Conservation (phyloP, 1,140 invertebrate genomes). For the Leucophenga varia region DNA sequence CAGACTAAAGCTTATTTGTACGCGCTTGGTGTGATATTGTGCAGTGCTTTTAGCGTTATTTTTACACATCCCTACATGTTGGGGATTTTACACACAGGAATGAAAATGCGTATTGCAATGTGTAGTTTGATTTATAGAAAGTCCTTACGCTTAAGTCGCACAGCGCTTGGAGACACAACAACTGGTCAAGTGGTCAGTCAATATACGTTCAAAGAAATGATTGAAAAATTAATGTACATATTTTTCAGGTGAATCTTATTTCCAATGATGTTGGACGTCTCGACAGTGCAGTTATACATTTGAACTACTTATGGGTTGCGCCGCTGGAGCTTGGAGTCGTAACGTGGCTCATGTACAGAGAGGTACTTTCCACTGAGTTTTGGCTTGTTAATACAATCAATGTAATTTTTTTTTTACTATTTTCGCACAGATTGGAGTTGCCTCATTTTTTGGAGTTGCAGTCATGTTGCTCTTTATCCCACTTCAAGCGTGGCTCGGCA, state of each 20-base stretch:
- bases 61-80: constrained; percentile 80
- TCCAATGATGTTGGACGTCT: constrained; percentile 84
- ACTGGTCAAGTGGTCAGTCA: constrained; percentile 86
- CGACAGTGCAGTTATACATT: constrained; percentile 67
- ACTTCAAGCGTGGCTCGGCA: constrained; percentile 78
- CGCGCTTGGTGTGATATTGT: constrained; percentile 67
- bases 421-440: constrained; percentile 64
- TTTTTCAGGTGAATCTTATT: too few relatives aligned
- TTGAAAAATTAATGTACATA: too few relatives aligned
- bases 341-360: constrained; percentile 73
- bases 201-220: too few relatives aligned
- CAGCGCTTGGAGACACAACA: constrained; percentile 73
- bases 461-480: constrained; percentile 81
- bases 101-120: constrained; percentile 77
- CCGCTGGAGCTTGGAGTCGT: constrained; percentile 77
- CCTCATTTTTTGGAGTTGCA: constrained; percentile 75
- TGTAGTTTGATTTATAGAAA: constrained; percentile 82
- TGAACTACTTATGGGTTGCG: constrained; percentile 80
- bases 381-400: too few relatives aligned
- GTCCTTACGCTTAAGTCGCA: constrained; percentile 68
- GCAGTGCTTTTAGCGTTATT: constrained; percentile 69
- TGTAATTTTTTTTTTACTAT: background rate
- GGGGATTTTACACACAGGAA: constrained; percentile 70
- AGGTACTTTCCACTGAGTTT: constrained; percentile 57
- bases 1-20: constrained; percentile 66